Base-by-base conservation (phyloP, 2,797 vertebrate species). In the Siniperca scherzeri region DNA sequence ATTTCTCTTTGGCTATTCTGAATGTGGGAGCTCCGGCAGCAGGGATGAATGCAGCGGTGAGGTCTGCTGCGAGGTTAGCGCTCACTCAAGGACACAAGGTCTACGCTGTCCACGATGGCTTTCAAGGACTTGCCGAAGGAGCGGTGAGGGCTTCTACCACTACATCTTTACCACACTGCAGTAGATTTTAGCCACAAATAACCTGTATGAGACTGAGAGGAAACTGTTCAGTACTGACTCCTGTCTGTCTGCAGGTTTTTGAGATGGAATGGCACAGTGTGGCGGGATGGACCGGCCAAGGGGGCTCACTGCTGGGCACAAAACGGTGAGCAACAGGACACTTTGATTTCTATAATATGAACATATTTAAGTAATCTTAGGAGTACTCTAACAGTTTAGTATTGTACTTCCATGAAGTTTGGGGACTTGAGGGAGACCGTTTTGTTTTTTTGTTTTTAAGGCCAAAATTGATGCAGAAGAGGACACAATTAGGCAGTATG, bases 281-380 rank as follows among this genome's bases (percentile, higher is more conserved):
- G 79, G 98, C 97, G 0, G 98, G 98, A 78, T 99, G 98, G 98
- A 96, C 98, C 12, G 98, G 98, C 19, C 97, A 98, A 0, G 98
- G 98, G 0, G 98, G 98, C 46, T 99, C 98, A 30, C 93, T 98
- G 93, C 94, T 99, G 80, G 98, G 98, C 55, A 99, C 98, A 1
- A 99, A 99, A 93, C 92, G 98, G 98, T 99, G 85, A 91, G 94
- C 17, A 19, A 57, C 13, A 33, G 21, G 44, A 25, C 12, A 22
- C 10, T 57, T 50, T 40, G 2, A 12, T 73, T 62, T 33, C 5
- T 52, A n/a, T 59, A 5, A 30, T 57, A 22, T 53, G 0, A 25
- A 67, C 36, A 9, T 22, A 36, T 52, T 72, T 9, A 52, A 14
- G 1, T 33, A 16, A 25, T 65, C 33, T 27, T 40, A 44, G 55